Evolutionary conservation across 2,797 vertebrate species (phyloP).

Genomic region (Anisognathus igniventris): DNA sequence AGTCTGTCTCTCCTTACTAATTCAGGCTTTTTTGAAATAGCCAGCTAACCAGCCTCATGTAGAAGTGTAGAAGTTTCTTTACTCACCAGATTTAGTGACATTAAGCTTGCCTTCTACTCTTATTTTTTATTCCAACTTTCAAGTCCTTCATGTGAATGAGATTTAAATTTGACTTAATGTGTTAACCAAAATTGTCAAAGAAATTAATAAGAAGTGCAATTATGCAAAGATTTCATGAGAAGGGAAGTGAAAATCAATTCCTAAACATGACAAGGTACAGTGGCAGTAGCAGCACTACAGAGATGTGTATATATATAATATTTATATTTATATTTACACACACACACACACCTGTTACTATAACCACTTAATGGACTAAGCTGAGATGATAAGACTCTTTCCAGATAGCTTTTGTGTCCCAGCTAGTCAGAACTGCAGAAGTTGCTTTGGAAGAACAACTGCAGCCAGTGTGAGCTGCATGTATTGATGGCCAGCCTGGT

Average conservation of each 20-base stretch:
- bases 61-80: neutral
- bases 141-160: neutral
- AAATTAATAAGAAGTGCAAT: neutral
- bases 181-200: neutral
- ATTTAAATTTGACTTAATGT: neutral
- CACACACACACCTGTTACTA: neutral
- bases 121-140: neutral
- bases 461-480: neutral
- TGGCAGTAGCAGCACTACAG: neutral
- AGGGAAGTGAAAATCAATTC: neutral
- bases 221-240: neutral
- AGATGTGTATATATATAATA: rapidly evolving
- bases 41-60: neutral
- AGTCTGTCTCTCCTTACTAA: neutral
- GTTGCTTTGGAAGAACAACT: neutral
- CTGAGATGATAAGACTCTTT: neutral
- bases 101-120: neutral
- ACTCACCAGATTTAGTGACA: neutral
- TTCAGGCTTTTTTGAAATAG: neutral
- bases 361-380: neutral
- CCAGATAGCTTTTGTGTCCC: neutral
- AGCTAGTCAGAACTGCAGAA: neutral
- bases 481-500: neutral
- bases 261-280: neutral
- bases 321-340: no score